Evolutionary conservation across 1,140 invertebrate genomes (phyloP).

Genomic region (Drosophila sproati): DNA sequence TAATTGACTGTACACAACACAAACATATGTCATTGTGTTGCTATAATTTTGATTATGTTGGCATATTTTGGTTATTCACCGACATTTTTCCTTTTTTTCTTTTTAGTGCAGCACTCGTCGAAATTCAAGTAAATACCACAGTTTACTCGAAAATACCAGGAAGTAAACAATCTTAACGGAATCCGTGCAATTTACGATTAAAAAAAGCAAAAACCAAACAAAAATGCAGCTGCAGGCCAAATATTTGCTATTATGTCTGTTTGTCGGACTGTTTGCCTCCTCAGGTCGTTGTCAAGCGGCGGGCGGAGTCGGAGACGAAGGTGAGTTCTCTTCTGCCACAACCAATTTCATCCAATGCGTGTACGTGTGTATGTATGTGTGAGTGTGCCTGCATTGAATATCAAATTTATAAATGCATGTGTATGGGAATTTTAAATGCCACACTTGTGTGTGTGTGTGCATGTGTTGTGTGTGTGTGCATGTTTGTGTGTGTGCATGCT

Average conservation of each 20-base stretch:
- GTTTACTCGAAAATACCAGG: conserved; percentile 37
- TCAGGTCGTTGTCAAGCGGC: conserved; percentile 36
- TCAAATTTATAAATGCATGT: conserved; percentile 18
- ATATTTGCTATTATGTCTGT: conserved; percentile 70
- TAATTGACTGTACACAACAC: not conserved
- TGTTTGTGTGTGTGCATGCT: not conserved
- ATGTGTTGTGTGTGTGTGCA: not conserved
- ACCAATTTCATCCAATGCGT: conserved; percentile 30
- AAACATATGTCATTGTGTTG: not conserved
- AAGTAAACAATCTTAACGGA: conserved; percentile 45
- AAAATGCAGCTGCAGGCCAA: conserved; percentile 70
- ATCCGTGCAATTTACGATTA: conserved; percentile 34
- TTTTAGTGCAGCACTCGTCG: conserved; percentile 34
- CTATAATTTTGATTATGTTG: not conserved
- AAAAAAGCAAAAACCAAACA: conserved; percentile 31
- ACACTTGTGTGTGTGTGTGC: conserved; percentile 22
- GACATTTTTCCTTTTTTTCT: conserved; percentile 14
- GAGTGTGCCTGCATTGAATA: conserved; percentile 20
- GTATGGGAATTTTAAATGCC: conserved; percentile 58
- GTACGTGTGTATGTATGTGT: conserved; percentile 14
- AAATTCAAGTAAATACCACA: conserved; percentile 30
- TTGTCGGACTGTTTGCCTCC: conserved; percentile 67
- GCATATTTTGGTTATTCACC: conserved; percentile 35
- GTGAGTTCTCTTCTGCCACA: conserved; percentile 49
- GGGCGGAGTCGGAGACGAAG: conserved; percentile 41